These are phyloP conservation scores for Lordiphosa andalusiaca DNA, from an alignment of 2,888 invertebrate genomes.

Conservation along the genomic window DNA sequence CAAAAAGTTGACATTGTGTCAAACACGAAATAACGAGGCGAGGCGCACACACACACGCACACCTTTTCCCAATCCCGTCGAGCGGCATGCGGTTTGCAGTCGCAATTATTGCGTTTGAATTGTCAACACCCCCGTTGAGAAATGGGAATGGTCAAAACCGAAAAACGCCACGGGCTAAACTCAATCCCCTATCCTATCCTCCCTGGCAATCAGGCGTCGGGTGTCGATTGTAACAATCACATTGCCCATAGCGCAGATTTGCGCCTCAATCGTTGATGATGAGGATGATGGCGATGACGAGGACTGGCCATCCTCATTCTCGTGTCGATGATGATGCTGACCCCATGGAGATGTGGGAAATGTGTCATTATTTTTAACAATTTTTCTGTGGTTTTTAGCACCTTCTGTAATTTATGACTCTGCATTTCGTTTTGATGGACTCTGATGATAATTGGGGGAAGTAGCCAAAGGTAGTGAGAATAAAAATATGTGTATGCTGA, in stretches of 20 bases:
- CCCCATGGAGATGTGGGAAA: constrained; percentile 38
- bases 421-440: constrained; percentile 41
- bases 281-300: constrained; percentile 32
- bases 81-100: constrained; percentile 58
- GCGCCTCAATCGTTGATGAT: constrained; percentile 58
- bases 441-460: constrained; percentile 24
- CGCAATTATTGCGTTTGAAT: constrained; percentile 76
- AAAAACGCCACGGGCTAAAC: constrained; percentile 58
- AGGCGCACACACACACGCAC: constrained; percentile 19
- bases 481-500: too few species aligned
- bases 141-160: constrained; percentile 53
- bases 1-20: constrained; percentile 75
- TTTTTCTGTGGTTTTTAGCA: constrained; percentile 55
- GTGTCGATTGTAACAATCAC: constrained; percentile 74
- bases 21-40: constrained; percentile 69
- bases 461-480: too few species aligned
- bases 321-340: constrained; percentile 44
- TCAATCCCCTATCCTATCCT: constrained; percentile 6
- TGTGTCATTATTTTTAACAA: constrained; percentile 61
- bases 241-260: constrained; percentile 70
- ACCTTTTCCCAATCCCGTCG: constrained; percentile 48
- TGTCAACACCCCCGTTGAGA: constrained; percentile 69
- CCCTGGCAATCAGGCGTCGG: constrained; percentile 63
- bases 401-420: constrained; percentile 69
- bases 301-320: constrained; percentile 21